These are phyloP conservation scores for Squalus acanthias DNA, from an alignment of 2,797 vertebrate genomes.

Conservation along the genomic window DNA sequence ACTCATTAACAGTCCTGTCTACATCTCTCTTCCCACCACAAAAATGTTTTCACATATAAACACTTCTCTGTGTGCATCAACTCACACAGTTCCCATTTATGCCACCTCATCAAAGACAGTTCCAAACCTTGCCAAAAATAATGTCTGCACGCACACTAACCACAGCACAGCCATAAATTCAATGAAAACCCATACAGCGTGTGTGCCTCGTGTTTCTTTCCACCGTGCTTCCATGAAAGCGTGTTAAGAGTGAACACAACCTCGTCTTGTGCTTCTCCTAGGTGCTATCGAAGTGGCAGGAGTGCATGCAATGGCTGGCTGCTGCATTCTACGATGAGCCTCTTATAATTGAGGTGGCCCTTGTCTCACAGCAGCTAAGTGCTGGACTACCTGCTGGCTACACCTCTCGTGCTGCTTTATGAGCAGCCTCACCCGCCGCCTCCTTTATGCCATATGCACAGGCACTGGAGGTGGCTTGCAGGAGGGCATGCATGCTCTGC, in stretches of 20 bases:
- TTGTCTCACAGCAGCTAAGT: background rate
- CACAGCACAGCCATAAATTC: background rate
- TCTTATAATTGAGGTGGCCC: background rate
- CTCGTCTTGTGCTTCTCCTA: background rate
- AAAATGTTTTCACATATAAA: background rate
- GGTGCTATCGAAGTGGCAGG: background rate
- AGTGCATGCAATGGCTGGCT: background rate
- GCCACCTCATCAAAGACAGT: background rate
- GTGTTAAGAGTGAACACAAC: background rate
- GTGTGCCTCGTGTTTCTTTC: background rate
- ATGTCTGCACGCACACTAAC: background rate
- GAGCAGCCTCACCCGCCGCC: too few species aligned
- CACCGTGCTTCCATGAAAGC: background rate
- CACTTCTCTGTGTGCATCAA: background rate
- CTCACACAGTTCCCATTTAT: background rate
- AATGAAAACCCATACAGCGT: background rate
- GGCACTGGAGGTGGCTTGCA: background rate
- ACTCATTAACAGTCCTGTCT: slow-evolving; percentile 21
- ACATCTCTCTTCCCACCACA: background rate
- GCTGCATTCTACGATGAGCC: background rate
- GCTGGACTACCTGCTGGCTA: background rate
- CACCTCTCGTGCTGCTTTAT: background rate
- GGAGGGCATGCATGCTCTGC: background rate
- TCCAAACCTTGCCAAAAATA: slow-evolving; percentile 6
- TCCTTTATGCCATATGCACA: background rate